These are phyloP conservation scores for Coenobita brevimanus DNA, from an alignment of 1,140 invertebrate genomes.

Conservation along the genomic window DNA sequence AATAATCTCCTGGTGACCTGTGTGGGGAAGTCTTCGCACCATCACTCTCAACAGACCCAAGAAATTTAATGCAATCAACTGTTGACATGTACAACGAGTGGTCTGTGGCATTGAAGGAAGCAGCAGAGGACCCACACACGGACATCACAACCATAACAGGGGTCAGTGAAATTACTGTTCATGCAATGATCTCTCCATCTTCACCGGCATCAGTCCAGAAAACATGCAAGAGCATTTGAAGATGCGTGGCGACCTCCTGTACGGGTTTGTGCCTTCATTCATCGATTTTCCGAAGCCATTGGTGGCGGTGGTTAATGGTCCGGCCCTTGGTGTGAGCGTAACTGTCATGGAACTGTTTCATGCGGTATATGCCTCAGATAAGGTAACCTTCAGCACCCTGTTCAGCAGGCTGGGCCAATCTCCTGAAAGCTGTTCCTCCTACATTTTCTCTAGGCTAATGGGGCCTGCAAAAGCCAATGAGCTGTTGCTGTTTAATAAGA, in stretches of 20 bases:
- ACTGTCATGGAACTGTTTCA: conserved; percentile 91
- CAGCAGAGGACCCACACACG: conserved; percentile 79
- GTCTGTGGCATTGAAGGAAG: conserved; percentile 79
- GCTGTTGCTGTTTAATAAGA: too few species aligned
- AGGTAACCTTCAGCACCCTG: conserved; percentile 15
- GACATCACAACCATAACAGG: conserved; percentile 83
- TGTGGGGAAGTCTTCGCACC: conserved; percentile 77
- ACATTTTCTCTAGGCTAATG: too few species aligned
- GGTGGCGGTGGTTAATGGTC: conserved; percentile 92
- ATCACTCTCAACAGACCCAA: conserved; percentile 84
- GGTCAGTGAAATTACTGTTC: conserved; percentile 87
- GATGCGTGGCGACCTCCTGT: too few species aligned
- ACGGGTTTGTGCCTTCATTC: conserved; percentile 79
- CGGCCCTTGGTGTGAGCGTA: conserved; percentile 91
- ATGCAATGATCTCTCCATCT: conserved; percentile 88
- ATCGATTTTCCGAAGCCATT: conserved; percentile 92
- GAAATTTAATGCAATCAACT: conserved; percentile 87
- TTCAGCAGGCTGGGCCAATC: too few species aligned
- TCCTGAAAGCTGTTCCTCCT: too few species aligned
- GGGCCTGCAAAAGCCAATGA: too few species aligned
- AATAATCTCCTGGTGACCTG: conserved; percentile 67
- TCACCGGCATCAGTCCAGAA: conserved; percentile 73
- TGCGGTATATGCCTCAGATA: conserved; percentile 86
- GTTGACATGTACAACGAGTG: conserved; percentile 81
- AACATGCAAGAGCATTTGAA: conserved; percentile 73